Conservation (phyloP, 2,888 invertebrate species). For the Orchesellides sinensis region DNA sequence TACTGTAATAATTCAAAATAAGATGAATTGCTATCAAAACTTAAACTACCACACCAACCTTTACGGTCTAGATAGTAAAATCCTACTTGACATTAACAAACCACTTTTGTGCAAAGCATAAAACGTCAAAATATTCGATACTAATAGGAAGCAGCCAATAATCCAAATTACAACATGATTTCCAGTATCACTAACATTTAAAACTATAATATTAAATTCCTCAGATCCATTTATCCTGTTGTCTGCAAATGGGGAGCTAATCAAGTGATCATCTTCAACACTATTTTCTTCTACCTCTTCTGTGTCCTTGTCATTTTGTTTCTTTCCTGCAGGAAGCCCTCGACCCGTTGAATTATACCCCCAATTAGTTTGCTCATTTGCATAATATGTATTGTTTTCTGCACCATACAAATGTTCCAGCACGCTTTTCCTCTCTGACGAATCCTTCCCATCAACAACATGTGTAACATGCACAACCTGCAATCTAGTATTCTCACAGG, state of each 20-base stretch:
- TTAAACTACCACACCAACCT: no score
- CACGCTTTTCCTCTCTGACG: neutral
- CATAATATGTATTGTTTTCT: no score
- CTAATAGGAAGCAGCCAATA: neutral
- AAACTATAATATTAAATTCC: no score
- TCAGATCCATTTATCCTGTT: no score
- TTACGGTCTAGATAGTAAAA: no score
- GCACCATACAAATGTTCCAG: neutral
- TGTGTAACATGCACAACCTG: slow-evolving; percentile 44
- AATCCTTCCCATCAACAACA: slow-evolving; percentile 11
- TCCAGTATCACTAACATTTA: neutral
- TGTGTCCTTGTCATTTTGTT: neutral
- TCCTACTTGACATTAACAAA: neutral
- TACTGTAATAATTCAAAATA: no score
- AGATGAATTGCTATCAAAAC: no score
- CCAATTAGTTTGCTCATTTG: neutral
- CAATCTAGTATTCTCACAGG: slow-evolving; percentile 27
- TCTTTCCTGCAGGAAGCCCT: no score
- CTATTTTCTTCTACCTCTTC: slow-evolving; percentile 5
- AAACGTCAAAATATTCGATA: slow-evolving; percentile 9
- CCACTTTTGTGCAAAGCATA: slow-evolving; percentile 14
- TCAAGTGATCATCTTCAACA: slow-evolving; percentile 5
- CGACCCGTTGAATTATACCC: no score
- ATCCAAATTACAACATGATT: slow-evolving; percentile 18
- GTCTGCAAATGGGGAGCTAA: neutral